Evolutionary conservation across 2,888 invertebrate species (phyloP).

Genomic region (Abscondita cerata): DNA sequence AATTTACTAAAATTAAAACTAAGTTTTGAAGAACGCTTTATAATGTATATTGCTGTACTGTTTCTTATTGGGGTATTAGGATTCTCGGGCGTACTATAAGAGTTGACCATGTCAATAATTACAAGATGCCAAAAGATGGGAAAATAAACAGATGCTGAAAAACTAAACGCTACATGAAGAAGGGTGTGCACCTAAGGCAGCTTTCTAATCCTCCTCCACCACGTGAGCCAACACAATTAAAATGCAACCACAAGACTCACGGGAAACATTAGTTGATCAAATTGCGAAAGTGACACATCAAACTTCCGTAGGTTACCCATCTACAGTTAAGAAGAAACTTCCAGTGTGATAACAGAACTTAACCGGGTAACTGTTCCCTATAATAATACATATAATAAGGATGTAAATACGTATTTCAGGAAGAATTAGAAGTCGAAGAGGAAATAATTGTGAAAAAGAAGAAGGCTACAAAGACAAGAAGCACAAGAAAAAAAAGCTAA

Average conservation of each 20-base stretch:
- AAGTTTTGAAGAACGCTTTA: no score
- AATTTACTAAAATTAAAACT: no score
- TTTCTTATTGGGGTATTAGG: no score
- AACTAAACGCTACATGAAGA: conserved; percentile 77
- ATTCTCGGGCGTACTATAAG: conserved; percentile 84
- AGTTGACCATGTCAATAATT: conserved; percentile 96
- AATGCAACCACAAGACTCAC: conserved; percentile 45
- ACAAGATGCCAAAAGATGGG: conserved; percentile 90
- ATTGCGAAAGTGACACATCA: conserved; percentile 55
- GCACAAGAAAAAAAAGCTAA: conserved; percentile 36
- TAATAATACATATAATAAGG: no score
- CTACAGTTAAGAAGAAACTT: conserved; percentile 49
- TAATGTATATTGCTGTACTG: no score
- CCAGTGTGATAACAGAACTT: conserved; percentile 13
- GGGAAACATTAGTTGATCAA: conserved; percentile 56
- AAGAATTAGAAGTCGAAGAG: conserved; percentile 29
- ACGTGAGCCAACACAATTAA: conserved; percentile 21
- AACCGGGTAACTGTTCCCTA: no score
- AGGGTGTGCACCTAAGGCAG: conserved; percentile 80
- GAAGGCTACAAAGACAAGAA: conserved; percentile 31
- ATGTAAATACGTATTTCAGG: no score
- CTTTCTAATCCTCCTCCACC: conserved; percentile 40
- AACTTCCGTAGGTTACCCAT: conserved; percentile 58
- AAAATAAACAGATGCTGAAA: conserved; percentile 80
- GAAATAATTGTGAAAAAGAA: conserved; percentile 12